These are phyloP conservation scores for Formica selysi DNA, from an alignment of 1,140 invertebrate genomes.

Conservation along the genomic window DNA sequence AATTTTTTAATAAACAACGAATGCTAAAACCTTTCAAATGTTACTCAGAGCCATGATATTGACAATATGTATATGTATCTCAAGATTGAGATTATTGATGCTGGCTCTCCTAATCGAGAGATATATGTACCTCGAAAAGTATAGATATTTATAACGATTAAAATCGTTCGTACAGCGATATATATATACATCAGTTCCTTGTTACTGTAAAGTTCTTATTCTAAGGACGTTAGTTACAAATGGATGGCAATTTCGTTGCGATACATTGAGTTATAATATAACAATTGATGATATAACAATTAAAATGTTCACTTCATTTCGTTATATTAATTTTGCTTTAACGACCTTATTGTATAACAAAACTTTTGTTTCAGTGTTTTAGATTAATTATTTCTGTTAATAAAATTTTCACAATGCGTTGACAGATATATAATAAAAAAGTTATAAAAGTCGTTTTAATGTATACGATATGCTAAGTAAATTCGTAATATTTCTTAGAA, in stretches of 20 bases:
- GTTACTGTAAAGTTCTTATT: constrained; percentile 48
- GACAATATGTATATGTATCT: no score
- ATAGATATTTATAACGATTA: constrained; percentile 28
- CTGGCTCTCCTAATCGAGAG: no score
- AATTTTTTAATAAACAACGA: no score
- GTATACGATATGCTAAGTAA: constrained; percentile 48
- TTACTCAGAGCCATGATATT: no score
- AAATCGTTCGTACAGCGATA: constrained; percentile 33
- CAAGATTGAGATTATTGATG: no score
- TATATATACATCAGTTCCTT: constrained; percentile 54
- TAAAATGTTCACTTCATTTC: not conserved
- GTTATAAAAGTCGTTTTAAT: constrained; percentile 34
- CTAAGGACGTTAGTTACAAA: constrained; percentile 34
- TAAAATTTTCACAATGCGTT: not conserved
- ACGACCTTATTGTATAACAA: constrained; percentile 10
- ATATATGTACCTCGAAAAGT: no score
- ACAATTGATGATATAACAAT: constrained; percentile 31
- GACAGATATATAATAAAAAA: constrained; percentile 2
- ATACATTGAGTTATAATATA: constrained; percentile 14
- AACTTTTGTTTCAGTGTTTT: not conserved
- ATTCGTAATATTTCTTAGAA: constrained; percentile 41
- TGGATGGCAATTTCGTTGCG: constrained; percentile 45
- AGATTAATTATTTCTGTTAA: not conserved
- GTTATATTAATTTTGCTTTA: constrained; percentile 17
- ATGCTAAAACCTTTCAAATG: no score